Evolutionary conservation across 2,113 vertebrate genomes (phyloP), one percentile per base, ranked within the genome.

Genomic region (Aepyceros melampus): DNA sequence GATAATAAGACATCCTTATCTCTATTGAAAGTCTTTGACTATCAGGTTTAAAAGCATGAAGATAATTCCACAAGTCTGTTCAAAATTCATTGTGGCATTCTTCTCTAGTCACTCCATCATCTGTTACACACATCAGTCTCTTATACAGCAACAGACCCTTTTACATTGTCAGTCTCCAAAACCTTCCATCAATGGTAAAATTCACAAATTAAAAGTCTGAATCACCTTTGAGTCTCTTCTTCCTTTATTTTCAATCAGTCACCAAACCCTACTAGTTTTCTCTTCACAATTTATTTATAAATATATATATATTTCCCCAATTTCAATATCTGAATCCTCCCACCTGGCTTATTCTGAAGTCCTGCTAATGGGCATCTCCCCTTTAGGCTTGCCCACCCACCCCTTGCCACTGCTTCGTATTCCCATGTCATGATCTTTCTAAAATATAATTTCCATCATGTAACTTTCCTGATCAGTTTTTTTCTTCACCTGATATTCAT

Each of bases 321-420:
- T 49, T 58, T 31, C n/a, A 7, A 27, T 33, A 2, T 81, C 51
- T 31, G 16, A 12, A 36, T 36, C n/a, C 9, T 91, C 29, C 19
- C 5, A 40, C 13, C 33, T n/a, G 19, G 14, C 74, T n/a, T 40
- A 91, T 36, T 16, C 36, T 2, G 71, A n/a, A 81, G 49, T 8
- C 40, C 36, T 56, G 25, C 3, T 67, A 13, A 14, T 16, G 62
- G 31, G 2, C 4, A n/a, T 62, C 45, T 71, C 5, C n/a, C 1
- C 0, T 64, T 25, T 11, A n/a, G 55, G 27, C 9, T 43, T 71
- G 1, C 29, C 8, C 15, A 43, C 0, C 23, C 2, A 12, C 6
- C 7, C 36, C 8, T 40, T 29, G 33, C 7, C 76, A 23, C 6
- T 21, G 6, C 25, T 40, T 13, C 43, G 40, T 64, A 40, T 45